phyloP scores from a whole-genome alignment of 2,113 vertebrate genomes.

The Stegastes partitus region DNA sequence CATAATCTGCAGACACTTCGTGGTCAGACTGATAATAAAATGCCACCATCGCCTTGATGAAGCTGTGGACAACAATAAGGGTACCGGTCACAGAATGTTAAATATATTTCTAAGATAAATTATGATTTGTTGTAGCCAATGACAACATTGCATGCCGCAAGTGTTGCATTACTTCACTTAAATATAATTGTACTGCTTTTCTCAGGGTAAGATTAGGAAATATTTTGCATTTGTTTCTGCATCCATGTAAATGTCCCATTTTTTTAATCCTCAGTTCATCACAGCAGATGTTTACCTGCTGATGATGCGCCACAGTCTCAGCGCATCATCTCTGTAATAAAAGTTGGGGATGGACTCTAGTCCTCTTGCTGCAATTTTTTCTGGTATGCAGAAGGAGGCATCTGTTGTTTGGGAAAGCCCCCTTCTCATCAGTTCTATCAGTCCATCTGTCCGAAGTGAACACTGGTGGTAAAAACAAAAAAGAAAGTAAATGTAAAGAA shows the following conservation, averaged over 20 bases:
- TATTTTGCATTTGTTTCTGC: too few species aligned
- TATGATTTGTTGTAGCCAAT: too few species aligned
- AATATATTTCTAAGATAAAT: too few species aligned
- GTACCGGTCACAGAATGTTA: background rate
- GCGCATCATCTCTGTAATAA: conserved; percentile 41
- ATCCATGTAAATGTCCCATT: background rate
- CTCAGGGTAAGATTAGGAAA: too few species aligned
- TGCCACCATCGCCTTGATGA: conserved; percentile 59
- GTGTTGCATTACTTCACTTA: background rate
- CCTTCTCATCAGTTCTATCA: background rate
- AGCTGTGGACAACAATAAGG: conserved; percentile 64
- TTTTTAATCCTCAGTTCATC: background rate
- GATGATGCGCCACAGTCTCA: conserved; percentile 44
- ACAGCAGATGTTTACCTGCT: conserved; percentile 12
- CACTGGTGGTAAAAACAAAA: background rate
- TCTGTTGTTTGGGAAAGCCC: conserved; percentile 12
- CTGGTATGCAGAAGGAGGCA: conserved; percentile 15
- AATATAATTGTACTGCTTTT: background rate
- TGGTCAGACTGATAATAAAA: conserved; percentile 61
- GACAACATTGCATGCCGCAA: background rate
- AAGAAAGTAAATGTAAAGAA: background rate
- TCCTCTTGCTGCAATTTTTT: conserved; percentile 35
- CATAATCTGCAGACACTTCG: conserved; percentile 69
- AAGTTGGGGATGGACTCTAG: conserved; percentile 42
- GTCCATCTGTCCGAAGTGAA: background rate